Percentiles rank a stretch among this genome's conserved stretches.
These are phyloP conservation scores for Epirrhoe tristata DNA, from an alignment of 2,888 invertebrate species.

Conservation along the genomic window DNA sequence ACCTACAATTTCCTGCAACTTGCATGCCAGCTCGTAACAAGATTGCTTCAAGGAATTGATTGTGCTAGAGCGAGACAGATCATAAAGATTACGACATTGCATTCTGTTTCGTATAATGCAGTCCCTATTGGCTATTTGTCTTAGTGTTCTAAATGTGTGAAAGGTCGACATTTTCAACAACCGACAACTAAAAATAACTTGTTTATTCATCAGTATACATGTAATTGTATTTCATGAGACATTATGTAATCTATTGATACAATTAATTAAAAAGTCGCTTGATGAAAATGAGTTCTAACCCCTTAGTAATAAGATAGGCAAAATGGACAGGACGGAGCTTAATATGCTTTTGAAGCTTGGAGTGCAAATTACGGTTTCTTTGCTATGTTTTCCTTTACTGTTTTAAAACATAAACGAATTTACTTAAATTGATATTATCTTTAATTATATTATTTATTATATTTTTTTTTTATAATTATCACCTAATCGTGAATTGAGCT, in stretches of 20 bases:
- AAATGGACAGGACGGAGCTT: background rate
- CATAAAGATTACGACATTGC: too few relatives aligned
- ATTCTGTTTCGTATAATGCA: too few relatives aligned
- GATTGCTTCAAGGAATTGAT: too few relatives aligned
- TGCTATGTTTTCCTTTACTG: slow-evolving; percentile 3
- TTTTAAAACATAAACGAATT: background rate
- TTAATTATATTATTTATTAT: too few relatives aligned
- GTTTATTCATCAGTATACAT: too few relatives aligned
- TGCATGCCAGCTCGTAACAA: too few relatives aligned
- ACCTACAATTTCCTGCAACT: too few relatives aligned
- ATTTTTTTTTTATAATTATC: too few relatives aligned
- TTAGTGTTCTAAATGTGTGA: slow-evolving; percentile 3
- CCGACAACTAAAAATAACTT: background rate
- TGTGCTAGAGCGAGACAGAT: too few relatives aligned
- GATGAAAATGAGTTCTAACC: slow-evolving; percentile 20
- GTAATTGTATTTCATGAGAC: too few relatives aligned
- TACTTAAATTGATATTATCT: too few relatives aligned
- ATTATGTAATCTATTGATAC: background rate
- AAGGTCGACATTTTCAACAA: slow-evolving; percentile 9
- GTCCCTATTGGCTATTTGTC: background rate
- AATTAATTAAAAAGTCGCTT: background rate
- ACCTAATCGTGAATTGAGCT: too few relatives aligned
- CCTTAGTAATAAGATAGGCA: slow-evolving; percentile 10
- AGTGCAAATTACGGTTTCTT: background rate
- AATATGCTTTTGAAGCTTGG: background rate